Conservation (phyloP, 2,113 vertebrate genomes). For the Drymodes brunneopygia region DNA sequence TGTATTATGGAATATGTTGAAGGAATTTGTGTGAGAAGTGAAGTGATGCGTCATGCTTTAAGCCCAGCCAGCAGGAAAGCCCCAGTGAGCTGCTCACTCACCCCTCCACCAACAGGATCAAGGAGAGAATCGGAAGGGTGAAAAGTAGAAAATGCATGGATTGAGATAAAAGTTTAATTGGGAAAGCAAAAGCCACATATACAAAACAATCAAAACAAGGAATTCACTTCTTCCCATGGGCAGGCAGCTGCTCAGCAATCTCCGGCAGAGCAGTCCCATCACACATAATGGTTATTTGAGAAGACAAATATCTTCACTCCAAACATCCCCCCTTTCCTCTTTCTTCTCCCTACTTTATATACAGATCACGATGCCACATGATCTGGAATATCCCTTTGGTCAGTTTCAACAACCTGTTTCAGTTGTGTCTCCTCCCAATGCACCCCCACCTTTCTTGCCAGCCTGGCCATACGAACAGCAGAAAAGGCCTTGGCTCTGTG, state of each 20-base stretch:
- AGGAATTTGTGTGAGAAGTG: background rate
- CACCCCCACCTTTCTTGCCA: background rate
- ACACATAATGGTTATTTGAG: background rate
- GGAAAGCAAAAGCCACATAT: background rate
- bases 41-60: rapidly evolving
- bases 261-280: background rate
- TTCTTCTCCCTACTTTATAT: background rate
- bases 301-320: background rate
- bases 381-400: background rate
- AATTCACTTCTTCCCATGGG: background rate
- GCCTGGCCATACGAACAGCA: background rate
- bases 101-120: no score
- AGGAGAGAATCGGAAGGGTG: background rate
- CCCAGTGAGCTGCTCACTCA: rapidly evolving
- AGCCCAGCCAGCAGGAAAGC: background rate
- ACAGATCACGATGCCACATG: rapidly evolving
- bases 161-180: background rate
- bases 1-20: no score
- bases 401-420: background rate
- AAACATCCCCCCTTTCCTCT: background rate
- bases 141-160: rapidly evolving
- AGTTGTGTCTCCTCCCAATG: background rate
- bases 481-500: background rate
- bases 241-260: background rate
- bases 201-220: background rate